Conservation (phyloP, 2,888 invertebrate genomes). For the Pristionchus fissidentatus region DNA sequence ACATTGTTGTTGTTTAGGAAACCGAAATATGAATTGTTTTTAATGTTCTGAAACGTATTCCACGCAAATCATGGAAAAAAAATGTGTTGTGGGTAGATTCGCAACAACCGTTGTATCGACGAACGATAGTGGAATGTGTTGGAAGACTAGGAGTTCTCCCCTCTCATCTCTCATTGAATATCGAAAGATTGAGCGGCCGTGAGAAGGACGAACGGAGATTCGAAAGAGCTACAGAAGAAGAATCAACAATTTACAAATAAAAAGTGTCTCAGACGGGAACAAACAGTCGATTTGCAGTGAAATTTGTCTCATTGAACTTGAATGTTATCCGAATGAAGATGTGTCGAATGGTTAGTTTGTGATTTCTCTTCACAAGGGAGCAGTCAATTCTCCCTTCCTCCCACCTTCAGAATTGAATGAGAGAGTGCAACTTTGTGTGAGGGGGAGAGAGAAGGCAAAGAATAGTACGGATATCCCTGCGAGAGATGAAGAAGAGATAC, state of each 20-base stretch:
- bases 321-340: neutral
- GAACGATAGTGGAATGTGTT: neutral
- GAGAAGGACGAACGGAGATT: neutral
- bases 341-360: neutral
- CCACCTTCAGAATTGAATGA: neutral
- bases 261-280: neutral
- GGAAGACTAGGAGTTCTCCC: neutral
- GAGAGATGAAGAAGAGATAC: neutral
- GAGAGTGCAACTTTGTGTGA: no score
- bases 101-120: neutral
- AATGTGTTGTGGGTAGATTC: no score
- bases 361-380: neutral
- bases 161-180: neutral
- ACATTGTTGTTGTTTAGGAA: no score
- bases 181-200: neutral
- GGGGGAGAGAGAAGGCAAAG: conserved; percentile 5
- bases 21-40: no score
- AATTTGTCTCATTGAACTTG: no score
- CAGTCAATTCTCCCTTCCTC: neutral
- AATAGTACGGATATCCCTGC: conserved; percentile 30
- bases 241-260: neutral
- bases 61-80: no score
- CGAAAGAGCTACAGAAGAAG: neutral
- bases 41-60: no score
- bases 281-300: neutral